Evolutionary conservation across 2,113 vertebrate species (phyloP), one percentile per base, ranked within the genome.

Genomic region (Chaetura pelagica): DNA sequence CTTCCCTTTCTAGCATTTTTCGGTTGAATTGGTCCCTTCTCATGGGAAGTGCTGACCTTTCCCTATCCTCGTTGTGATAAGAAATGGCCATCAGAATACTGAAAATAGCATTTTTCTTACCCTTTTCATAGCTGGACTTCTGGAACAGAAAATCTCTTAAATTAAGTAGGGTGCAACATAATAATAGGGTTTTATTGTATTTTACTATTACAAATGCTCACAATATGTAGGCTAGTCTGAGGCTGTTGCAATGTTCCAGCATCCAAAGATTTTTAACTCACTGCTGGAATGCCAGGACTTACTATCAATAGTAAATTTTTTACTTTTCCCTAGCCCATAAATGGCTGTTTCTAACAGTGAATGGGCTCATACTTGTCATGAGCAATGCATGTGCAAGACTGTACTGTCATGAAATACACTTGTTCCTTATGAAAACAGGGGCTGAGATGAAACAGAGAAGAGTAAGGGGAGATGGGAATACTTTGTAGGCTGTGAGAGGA

Each of bases 81-180:
- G 51, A 58, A 77, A 87, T n/a, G 34, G 3, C 24, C 44, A 26
- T 0, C 0, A 74, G 35, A 40, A 23, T 49, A 12, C 0, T 0
- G 26, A 63, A 8, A 79, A 75, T 0, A 49, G 10, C 21, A 27
- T 61, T 90, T 82, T 82, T 42, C 26, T 12, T 78, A 6, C 23
- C 62, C 35, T 75, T 63, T 57, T n/a, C 24, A 79, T 71, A 79
- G 27, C 11, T 30, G 10, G 38, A 52, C 17, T 76, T 94, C 21
- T 35, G 35, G 44, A 92, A 72, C 13, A 78, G 15, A 85, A 90
- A 68, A 61, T 57, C 11, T n/a, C 20, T 91, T 88, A 38, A 82
- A 87, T 72, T 30, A 87, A 38, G 30, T 22, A 35, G 9, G 10
- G 23, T 62, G 10, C 9, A 76, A 75, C 38, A 9, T 73, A 23